Evolutionary conservation across 2,888 invertebrate species (phyloP).

Genomic region (Micoletzkya japonica): DNA sequence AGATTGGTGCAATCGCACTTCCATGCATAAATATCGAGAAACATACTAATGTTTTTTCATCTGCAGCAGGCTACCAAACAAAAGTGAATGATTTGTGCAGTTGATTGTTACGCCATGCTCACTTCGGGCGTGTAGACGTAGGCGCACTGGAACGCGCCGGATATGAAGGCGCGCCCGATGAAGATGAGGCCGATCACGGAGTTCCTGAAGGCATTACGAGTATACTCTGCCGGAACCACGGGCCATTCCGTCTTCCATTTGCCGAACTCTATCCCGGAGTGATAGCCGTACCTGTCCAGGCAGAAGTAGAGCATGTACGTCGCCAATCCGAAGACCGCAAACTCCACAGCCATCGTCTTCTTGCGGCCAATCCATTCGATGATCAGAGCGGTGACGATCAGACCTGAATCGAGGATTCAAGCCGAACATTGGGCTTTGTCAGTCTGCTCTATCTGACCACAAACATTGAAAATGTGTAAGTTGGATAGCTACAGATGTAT

Average conservation of each 20-base stretch:
- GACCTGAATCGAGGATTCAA: conserved; percentile 69
- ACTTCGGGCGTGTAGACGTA: conserved; percentile 93
- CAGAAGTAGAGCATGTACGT: conserved; percentile 76
- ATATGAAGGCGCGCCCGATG: conserved; percentile 85
- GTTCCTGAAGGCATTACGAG: conserved; percentile 35
- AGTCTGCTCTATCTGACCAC: not conserved
- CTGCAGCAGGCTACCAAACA: too few relatives aligned
- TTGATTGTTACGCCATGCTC: too few relatives aligned
- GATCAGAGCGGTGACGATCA: conserved; percentile 83
- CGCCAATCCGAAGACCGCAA: conserved; percentile 78
- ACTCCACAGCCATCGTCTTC: conserved; percentile 90
- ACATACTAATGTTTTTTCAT: too few relatives aligned
- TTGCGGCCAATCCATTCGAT: conserved; percentile 88
- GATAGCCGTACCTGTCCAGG: conserved; percentile 48
- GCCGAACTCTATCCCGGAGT: not conserved
- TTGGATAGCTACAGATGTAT: too few relatives aligned
- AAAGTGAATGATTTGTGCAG: too few relatives aligned
- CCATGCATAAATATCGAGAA: not conserved
- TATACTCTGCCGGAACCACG: too few relatives aligned
- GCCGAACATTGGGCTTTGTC: not conserved
- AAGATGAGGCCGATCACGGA: conserved; percentile 80
- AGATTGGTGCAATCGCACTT: too few relatives aligned
- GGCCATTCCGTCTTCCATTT: too few relatives aligned
- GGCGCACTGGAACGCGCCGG: conserved; percentile 90
- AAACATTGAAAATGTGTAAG: not conserved